Conservation (phyloP, 2,113 vertebrate species). For the Chionodraco myersi region DNA sequence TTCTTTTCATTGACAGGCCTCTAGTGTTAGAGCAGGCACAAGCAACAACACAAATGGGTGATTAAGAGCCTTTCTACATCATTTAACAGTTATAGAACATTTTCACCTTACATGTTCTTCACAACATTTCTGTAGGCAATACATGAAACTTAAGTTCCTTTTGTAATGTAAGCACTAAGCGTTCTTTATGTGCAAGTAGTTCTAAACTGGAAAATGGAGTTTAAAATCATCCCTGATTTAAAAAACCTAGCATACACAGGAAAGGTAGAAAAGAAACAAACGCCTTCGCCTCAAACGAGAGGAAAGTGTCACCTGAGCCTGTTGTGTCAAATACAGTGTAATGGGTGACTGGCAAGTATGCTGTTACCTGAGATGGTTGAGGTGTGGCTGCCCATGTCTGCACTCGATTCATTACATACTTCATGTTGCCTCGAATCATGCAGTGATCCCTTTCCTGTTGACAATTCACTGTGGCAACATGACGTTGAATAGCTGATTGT, state of each 20-base stretch:
- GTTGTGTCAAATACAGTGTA: conserved; percentile 47
- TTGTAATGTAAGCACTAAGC: neutral
- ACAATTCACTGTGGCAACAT: neutral
- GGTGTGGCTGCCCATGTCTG: conserved; percentile 17
- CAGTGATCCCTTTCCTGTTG: neutral
- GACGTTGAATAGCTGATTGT: neutral
- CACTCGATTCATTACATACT: conserved; percentile 9
- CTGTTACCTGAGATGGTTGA: conserved; percentile 62
- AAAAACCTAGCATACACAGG: neutral
- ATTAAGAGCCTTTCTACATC: neutral
- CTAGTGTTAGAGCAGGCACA: neutral
- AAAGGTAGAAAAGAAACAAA: neutral
- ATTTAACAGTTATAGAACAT: neutral
- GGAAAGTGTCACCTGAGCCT: conserved; percentile 58
- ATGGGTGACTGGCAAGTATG: conserved; percentile 33
- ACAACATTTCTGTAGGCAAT: neutral
- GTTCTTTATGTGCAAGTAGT: neutral
- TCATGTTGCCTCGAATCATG: conserved; percentile 7
- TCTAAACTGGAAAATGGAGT: neutral
- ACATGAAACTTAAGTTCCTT: neutral
- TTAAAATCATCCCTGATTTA: neutral
- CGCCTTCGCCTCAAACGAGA: conserved; percentile 12
- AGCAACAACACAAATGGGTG: neutral
- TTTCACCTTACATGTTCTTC: neutral
- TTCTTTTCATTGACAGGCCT: neutral